Conservation (phyloP, 1,140 invertebrate genomes). For the Drosophila sproati region DNA sequence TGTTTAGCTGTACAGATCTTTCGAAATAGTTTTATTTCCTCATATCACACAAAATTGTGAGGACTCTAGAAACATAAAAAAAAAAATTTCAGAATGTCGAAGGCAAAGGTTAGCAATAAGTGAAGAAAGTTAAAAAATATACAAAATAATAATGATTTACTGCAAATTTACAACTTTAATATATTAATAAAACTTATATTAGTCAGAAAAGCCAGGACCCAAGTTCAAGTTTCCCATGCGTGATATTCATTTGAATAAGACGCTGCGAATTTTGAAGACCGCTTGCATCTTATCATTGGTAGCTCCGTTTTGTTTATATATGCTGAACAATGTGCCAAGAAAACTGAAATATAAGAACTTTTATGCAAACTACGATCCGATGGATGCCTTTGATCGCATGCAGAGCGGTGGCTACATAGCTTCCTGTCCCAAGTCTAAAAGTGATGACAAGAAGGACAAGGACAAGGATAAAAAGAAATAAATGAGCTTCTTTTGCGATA, state of each 20-base stretch:
- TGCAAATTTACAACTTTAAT: not conserved
- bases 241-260: slow-evolving; percentile 34
- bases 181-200: not conserved
- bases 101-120: slow-evolving; percentile 1
- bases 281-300: slow-evolving; percentile 27
- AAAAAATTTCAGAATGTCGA: not conserved
- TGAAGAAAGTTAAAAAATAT: not conserved
- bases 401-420: slow-evolving; percentile 49
- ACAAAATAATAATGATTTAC: not conserved
- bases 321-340: slow-evolving; percentile 30
- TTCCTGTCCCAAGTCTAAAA: slow-evolving; percentile 46
- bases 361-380: slow-evolving; percentile 56
- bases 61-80: not conserved
- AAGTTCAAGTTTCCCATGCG: slow-evolving; percentile 65
- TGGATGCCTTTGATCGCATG: slow-evolving; percentile 64
- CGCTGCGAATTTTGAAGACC: slow-evolving; percentile 12
- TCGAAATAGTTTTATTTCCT: not conserved
- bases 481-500: not conserved
- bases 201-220: not conserved
- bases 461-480: not conserved
- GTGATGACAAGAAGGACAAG: slow-evolving; percentile 43
- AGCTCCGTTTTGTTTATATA: slow-evolving; percentile 26
- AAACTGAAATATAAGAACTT: slow-evolving; percentile 38
- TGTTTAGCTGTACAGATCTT: not conserved
- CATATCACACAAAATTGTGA: slow-evolving; percentile 2